phyloP scores from a whole-genome alignment of 2,113 vertebrate genomes.

The Tympanuchus pallidicinctus region DNA sequence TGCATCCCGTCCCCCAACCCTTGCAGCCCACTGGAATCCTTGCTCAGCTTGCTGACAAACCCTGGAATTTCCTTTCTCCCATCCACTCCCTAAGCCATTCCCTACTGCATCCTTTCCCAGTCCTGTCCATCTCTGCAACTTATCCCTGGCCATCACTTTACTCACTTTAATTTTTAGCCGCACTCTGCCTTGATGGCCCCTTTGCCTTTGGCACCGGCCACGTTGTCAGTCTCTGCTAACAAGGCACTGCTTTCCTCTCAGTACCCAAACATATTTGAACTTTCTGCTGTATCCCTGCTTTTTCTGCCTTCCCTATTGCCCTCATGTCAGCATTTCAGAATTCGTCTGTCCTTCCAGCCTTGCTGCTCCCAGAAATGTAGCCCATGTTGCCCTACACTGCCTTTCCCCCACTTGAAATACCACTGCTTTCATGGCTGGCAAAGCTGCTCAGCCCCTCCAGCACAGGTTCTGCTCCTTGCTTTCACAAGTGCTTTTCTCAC shows the following conservation, averaged over 20 bases:
- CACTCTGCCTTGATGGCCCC: background rate
- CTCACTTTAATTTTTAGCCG: background rate
- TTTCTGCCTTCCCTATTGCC: background rate
- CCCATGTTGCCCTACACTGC: accelerated
- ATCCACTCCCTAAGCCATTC: background rate
- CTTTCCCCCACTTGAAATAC: background rate
- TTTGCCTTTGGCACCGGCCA: background rate
- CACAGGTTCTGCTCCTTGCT: accelerated
- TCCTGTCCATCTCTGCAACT: accelerated
- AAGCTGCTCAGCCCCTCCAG: background rate
- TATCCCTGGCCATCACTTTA: background rate
- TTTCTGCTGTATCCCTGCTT: background rate
- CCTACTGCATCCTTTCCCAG: background rate
- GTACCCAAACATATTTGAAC: background rate
- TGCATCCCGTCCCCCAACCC: accelerated
- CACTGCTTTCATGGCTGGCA: background rate
- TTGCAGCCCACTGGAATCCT: background rate
- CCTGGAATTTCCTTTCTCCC: background rate
- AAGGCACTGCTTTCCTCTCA: background rate
- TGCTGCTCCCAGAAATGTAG: accelerated
- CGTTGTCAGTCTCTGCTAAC: background rate
- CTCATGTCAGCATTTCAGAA: accelerated
- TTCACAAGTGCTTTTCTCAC: background rate
- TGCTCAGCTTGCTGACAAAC: background rate
- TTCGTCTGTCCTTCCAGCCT: background rate